These are phyloP conservation scores for Morinoia aosen DNA, from an alignment of 2,888 invertebrate species.

Conservation along the genomic window DNA sequence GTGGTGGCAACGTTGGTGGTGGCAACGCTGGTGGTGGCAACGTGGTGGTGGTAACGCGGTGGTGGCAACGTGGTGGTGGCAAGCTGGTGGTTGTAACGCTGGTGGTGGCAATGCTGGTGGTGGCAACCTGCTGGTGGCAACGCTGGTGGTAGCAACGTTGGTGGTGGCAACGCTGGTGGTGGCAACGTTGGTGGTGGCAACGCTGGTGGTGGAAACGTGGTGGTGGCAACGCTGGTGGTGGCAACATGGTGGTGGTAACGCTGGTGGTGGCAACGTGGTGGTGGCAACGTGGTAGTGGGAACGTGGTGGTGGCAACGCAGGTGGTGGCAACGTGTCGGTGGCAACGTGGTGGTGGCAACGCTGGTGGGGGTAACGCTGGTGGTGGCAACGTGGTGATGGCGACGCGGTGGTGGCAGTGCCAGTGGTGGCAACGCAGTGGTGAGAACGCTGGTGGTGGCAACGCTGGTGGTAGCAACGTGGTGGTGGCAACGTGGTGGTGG, in stretches of 20 bases:
- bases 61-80: neutral
- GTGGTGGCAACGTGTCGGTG: neutral
- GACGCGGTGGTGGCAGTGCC: neutral
- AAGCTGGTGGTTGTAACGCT: neutral
- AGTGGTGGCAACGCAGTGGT: neutral
- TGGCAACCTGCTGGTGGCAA: neutral
- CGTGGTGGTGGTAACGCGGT: neutral
- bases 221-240: too few species aligned
- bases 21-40: neutral
- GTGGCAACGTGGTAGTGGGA: too few species aligned
- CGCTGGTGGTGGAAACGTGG: too few species aligned
- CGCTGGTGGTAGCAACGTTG: neutral
- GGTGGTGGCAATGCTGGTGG: neutral
- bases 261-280: too few species aligned
- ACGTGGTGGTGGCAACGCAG: too few species aligned
- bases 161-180: neutral
- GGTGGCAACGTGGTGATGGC: neutral
- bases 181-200: neutral
- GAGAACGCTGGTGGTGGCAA: neutral
- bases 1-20: too few species aligned
- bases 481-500: neutral
- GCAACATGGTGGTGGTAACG: neutral
- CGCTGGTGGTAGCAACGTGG: neutral
- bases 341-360: neutral
- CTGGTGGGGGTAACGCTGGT: neutral